Evolutionary conservation across 2,113 vertebrate genomes (phyloP).

Genomic region (Rhadina sibilatrix): DNA sequence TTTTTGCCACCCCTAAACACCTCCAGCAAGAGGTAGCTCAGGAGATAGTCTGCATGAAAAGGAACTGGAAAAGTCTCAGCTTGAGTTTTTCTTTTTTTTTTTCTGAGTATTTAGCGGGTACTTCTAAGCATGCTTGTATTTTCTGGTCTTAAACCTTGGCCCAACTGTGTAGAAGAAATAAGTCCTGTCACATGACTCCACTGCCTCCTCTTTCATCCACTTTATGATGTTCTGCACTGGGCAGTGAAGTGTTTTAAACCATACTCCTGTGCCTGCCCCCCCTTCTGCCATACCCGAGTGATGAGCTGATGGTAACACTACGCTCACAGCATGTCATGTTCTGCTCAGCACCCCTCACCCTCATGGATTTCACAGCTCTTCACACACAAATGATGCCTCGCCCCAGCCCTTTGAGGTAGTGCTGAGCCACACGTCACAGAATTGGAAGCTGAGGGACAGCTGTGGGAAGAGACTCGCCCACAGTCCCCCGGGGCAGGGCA

Average conservation of each 20-base stretch:
- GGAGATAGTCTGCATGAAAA: neutral
- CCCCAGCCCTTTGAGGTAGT: neutral
- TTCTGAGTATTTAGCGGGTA: neutral
- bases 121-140: neutral
- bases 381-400: neutral
- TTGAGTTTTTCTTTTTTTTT: neutral
- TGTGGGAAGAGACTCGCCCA: constrained; percentile 20
- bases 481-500: neutral
- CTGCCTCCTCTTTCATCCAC: neutral
- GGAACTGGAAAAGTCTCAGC: neutral
- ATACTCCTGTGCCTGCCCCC: neutral
- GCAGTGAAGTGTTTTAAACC: neutral
- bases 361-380: constrained; percentile 7
- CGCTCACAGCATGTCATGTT: neutral
- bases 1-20: neutral
- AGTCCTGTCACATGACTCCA: neutral
- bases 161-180: neutral
- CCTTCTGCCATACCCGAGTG: neutral
- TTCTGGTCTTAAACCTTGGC: neutral
- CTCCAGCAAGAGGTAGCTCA: neutral
- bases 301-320: neutral
- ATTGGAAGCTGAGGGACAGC: constrained; percentile 34
- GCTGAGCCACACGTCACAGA: neutral
- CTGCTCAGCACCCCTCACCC: neutral
- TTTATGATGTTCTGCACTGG: neutral